Percentiles rank a stretch among this genome's conserved stretches.
Conservation (phyloP, 2,113 vertebrate genomes). For the Pelecanoides urinatrix region DNA sequence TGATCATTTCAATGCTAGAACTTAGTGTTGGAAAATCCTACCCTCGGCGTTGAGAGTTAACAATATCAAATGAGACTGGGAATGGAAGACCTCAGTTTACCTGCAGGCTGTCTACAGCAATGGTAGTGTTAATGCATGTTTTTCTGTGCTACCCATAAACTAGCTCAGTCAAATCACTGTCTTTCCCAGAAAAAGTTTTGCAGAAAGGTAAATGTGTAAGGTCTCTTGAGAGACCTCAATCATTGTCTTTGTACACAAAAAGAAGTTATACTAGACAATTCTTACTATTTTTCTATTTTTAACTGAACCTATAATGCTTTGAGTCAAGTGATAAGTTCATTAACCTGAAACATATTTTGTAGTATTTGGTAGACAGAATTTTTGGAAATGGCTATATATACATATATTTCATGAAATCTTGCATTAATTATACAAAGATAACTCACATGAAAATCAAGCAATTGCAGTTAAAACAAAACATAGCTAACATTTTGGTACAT, state of each 20-base stretch:
- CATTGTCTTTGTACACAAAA: not conserved
- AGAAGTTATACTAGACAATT: not conserved
- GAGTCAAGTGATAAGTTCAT: not conserved
- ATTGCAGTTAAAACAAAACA: not conserved
- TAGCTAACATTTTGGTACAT: not conserved
- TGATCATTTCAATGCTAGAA: conserved; percentile 51
- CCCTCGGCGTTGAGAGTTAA: conserved; percentile 37
- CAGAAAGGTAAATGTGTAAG: not conserved
- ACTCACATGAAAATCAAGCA: not conserved
- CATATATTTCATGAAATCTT: not conserved
- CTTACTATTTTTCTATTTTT: not conserved
- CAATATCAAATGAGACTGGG: conserved; percentile 68
- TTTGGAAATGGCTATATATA: not conserved
- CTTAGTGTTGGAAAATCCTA: conserved; percentile 61
- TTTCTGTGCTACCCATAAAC: conserved; percentile 12
- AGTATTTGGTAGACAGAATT: not conserved
- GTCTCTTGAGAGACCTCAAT: not conserved
- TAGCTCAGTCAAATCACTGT: not conserved
- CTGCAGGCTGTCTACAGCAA: conserved; percentile 66
- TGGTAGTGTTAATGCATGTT: conserved; percentile 71
- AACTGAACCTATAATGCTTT: not conserved
- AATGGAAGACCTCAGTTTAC: conserved; percentile 79
- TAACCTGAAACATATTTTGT: not conserved
- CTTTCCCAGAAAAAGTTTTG: not conserved
- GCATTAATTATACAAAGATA: not conserved